phyloP scores from a whole-genome alignment of 1,140 invertebrate genomes.

The Mylabris phalerata region DNA sequence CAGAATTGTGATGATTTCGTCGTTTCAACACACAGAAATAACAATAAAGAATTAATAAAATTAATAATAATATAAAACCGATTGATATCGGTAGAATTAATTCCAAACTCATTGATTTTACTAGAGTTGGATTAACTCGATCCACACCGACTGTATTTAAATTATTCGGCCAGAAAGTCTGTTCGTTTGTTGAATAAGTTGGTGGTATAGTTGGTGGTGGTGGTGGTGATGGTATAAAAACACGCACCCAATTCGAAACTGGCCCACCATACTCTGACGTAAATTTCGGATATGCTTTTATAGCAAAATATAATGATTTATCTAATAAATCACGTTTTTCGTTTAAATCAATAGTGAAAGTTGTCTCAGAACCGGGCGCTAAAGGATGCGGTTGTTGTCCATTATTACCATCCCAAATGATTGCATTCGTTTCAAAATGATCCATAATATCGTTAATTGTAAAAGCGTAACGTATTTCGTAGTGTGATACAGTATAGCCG shows the following conservation, averaged over 20 bases:
- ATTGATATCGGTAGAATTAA: slow-evolving; percentile 42
- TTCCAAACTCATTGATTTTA: slow-evolving; percentile 37
- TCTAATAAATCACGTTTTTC: slow-evolving; percentile 43
- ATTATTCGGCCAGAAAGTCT: slow-evolving; percentile 35
- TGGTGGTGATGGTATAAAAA: slow-evolving; percentile 46
- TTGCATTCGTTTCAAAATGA: slow-evolving; percentile 40
- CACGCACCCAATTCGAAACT: slow-evolving; percentile 51
- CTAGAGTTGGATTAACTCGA: slow-evolving; percentile 27
- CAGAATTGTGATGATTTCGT: slow-evolving; percentile 21
- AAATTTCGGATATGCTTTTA: slow-evolving; percentile 44
- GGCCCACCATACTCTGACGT: slow-evolving; percentile 41
- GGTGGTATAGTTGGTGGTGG: slow-evolving; percentile 43
- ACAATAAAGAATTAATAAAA: slow-evolving; percentile 43
- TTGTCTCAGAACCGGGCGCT: slow-evolving; percentile 42
- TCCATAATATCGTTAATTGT: slow-evolving; percentile 44
- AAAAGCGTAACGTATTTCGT: slow-evolving; percentile 45
- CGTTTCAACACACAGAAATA: slow-evolving; percentile 44
- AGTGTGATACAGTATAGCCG: slow-evolving; percentile 43
- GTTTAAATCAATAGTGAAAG: slow-evolving; percentile 44
- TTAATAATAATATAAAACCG: slow-evolving; percentile 41
- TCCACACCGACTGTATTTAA: slow-evolving; percentile 29
- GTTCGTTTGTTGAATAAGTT: slow-evolving; percentile 34
- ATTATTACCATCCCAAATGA: slow-evolving; percentile 36
- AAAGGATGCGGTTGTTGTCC: slow-evolving; percentile 35
- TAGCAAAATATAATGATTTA: slow-evolving; percentile 46